Evolutionary conservation across 2,797 vertebrate species (phyloP).

Genomic region (Pristis pectinata): DNA sequence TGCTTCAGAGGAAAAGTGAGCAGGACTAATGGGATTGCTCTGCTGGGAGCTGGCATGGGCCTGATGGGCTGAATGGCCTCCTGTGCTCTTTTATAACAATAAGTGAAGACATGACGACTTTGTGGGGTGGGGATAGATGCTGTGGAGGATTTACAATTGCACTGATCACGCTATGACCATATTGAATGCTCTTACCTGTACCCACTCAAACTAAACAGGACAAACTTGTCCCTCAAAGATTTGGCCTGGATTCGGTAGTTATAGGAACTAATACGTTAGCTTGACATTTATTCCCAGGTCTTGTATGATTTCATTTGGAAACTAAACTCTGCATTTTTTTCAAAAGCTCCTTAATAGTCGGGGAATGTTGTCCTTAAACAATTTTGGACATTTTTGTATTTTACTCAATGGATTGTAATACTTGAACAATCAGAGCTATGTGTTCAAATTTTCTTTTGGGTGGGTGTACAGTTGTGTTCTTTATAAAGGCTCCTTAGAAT

Average conservation of each 20-base stretch:
- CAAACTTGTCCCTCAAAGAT: not conserved
- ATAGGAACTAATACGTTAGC: not conserved
- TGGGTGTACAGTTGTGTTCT: not conserved
- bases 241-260: not conserved
- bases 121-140: not conserved
- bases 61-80: too few species aligned
- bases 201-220: not conserved
- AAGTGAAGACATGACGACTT: too few species aligned
- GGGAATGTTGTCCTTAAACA: not conserved
- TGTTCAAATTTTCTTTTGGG: not conserved
- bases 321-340: not conserved
- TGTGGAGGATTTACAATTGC: not conserved
- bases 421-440: not conserved
- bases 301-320: not conserved
- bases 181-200: not conserved
- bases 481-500: not conserved
- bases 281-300: conserved; percentile 2
- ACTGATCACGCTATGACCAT: not conserved
- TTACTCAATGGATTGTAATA: not conserved
- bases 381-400: not conserved
- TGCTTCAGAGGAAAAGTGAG: too few species aligned
- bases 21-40: too few species aligned
- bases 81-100: too few species aligned
- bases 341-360: not conserved
- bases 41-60: too few species aligned